Evolutionary conservation across 35 echinoderm and acorn worm species (phyloP).

Genomic region (Patiria miniata): DNA sequence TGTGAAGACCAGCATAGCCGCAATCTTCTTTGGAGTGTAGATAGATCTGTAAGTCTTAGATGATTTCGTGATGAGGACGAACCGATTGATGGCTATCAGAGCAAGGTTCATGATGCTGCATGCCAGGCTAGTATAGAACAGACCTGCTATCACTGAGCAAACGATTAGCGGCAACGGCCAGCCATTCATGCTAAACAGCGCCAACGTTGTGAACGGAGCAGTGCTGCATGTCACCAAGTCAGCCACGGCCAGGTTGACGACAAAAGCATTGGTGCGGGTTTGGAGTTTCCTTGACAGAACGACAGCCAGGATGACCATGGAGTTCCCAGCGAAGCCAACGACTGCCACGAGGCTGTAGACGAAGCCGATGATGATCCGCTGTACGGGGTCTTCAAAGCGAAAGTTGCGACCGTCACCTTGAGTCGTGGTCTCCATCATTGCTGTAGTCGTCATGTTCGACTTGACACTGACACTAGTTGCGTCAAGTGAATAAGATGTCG

Average conservation of each 20-base stretch:
- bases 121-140: constrained; percentile 48
- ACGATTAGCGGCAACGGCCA: constrained; percentile 51
- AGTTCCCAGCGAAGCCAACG: constrained; percentile 61
- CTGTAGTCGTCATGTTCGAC: too few relatives aligned
- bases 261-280: constrained; percentile 66
- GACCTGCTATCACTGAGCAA: constrained; percentile 49
- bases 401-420: too few relatives aligned
- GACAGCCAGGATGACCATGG: constrained; percentile 73
- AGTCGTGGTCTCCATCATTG: too few relatives aligned
- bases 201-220: not conserved
- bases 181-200: constrained; percentile 35
- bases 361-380: constrained; percentile 46
- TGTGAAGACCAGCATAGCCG: constrained; percentile 21
- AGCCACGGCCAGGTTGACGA: constrained; percentile 58
- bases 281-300: constrained; percentile 62
- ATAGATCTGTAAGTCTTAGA: constrained; percentile 18
- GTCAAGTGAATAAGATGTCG: too few relatives aligned
- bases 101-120: constrained; percentile 63
- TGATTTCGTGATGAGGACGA: constrained; percentile 43
- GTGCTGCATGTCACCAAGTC: constrained; percentile 44
- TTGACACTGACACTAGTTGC: too few relatives aligned
- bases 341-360: constrained; percentile 35
- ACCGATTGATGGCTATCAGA: constrained; percentile 78
- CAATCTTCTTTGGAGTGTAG: constrained; percentile 31
- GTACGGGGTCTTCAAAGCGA: constrained; percentile 32